Evolutionary conservation across 30 jellyfish, hydroid and myxozoan species (phyloP).

Genomic region (Hydra vulgaris): DNA sequence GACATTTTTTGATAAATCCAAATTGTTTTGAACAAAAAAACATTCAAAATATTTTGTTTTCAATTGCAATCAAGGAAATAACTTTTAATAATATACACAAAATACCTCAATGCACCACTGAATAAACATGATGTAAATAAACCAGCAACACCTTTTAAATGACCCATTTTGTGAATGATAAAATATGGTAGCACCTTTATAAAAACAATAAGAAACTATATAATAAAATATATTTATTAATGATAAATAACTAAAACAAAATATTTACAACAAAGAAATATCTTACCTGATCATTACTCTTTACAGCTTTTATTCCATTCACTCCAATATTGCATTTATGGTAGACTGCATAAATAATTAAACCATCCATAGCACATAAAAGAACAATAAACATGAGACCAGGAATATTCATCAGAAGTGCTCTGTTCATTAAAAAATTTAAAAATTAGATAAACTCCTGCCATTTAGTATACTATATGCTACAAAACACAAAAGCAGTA

Average conservation of each 20-base stretch:
- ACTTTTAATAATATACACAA: not conserved
- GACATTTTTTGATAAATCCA: too few relatives aligned
- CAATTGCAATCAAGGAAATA: too few relatives aligned
- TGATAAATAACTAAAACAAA: too few relatives aligned
- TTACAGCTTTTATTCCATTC: constrained; percentile 30
- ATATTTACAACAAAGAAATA: not conserved
- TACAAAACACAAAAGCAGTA: too few relatives aligned
- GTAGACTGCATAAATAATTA: constrained; percentile 78
- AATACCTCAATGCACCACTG: constrained; percentile 96
- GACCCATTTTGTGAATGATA: constrained; percentile 78
- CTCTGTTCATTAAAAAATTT: constrained; percentile 31
- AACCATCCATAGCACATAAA: constrained; percentile 92
- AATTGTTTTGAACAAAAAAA: too few relatives aligned
- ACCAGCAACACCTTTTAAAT: constrained; percentile 82
- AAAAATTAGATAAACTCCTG: too few relatives aligned
- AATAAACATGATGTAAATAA: constrained; percentile 81
- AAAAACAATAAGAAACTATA: not conserved
- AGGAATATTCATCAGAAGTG: constrained; percentile 56
- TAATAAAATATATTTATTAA: not conserved
- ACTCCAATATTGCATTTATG: constrained; percentile 57
- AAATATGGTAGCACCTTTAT: constrained; percentile 79
- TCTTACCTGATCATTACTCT: constrained; percentile 91
- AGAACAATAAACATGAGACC: constrained; percentile 65
- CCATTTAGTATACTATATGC: too few relatives aligned
- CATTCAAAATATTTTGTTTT: too few relatives aligned